Evolutionary conservation across 1,140 invertebrate genomes (phyloP).

Genomic region (Frieseomelitta varia): DNA sequence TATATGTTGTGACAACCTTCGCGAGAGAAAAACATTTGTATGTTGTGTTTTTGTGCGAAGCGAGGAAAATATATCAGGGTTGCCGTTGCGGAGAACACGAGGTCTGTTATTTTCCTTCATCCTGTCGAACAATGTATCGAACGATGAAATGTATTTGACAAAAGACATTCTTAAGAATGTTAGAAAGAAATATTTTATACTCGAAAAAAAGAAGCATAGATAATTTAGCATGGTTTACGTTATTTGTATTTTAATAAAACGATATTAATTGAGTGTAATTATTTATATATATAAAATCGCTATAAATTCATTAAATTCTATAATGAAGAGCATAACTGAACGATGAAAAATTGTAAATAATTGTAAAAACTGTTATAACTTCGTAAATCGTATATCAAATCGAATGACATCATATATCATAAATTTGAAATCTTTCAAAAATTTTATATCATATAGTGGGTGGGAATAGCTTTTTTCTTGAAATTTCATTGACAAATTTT

Average conservation of each 20-base stretch:
- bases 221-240: background rate
- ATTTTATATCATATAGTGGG: too few species aligned
- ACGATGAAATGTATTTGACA: background rate
- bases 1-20: slow-evolving; percentile 16
- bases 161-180: background rate
- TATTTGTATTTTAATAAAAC: background rate
- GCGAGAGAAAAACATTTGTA: slow-evolving; percentile 26
- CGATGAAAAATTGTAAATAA: too few species aligned
- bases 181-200: background rate
- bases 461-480: too few species aligned
- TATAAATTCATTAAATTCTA: background rate
- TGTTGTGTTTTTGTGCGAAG: slow-evolving; percentile 28
- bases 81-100: slow-evolving; percentile 16
- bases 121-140: background rate
- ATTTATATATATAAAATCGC: background rate
- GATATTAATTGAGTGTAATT: background rate
- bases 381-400: too few species aligned
- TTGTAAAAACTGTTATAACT: too few species aligned
- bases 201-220: background rate
- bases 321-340: too few species aligned
- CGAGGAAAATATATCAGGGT: slow-evolving; percentile 32
- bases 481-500: too few species aligned
- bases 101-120: slow-evolving; percentile 13
- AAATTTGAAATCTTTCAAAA: too few species aligned
- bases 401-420: too few species aligned